These are phyloP conservation scores for Scaptomyza caliginosa DNA, from an alignment of 2,888 invertebrate genomes.

Conservation along the genomic window DNA sequence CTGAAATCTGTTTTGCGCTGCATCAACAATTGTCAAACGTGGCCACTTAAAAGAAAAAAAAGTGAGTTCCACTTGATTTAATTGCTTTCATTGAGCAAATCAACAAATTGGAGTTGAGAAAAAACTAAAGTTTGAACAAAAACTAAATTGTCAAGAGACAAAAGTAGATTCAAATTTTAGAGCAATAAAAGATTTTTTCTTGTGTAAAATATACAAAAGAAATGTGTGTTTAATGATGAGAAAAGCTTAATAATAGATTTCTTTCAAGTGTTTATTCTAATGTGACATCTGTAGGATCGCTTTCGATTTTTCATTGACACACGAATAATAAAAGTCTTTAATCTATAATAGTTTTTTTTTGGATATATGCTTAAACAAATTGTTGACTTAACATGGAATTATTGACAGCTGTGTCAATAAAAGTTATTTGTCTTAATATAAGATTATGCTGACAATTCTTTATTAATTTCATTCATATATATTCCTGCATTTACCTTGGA, in stretches of 20 bases:
- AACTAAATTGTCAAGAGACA: constrained; percentile 5
- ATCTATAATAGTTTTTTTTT: neutral
- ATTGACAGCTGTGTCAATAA: constrained; percentile 34
- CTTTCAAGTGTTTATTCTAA: neutral
- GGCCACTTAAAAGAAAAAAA: constrained; percentile 44
- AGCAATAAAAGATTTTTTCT: neutral
- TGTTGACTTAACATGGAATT: neutral
- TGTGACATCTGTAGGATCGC: neutral
- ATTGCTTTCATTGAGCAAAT: constrained; percentile 76
- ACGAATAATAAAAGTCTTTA: neutral
- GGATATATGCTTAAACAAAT: neutral
- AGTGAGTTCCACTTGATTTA: constrained; percentile 70
- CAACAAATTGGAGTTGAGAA: constrained; percentile 50
- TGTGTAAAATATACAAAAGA: neutral
- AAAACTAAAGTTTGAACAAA: constrained; percentile 19
- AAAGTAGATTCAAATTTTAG: neutral
- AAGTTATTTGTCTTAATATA: neutral
- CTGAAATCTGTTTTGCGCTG: constrained; percentile 5
- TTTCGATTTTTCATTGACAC: neutral
- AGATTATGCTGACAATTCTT: neutral
- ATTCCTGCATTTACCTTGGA: neutral
- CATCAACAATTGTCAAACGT: constrained; percentile 28
- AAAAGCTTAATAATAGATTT: too few species aligned
- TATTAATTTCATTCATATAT: neutral
- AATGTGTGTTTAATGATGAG: too few species aligned